Conservation (phyloP, 2,888 invertebrate species). For the Chalcosyrphus nemorum region DNA sequence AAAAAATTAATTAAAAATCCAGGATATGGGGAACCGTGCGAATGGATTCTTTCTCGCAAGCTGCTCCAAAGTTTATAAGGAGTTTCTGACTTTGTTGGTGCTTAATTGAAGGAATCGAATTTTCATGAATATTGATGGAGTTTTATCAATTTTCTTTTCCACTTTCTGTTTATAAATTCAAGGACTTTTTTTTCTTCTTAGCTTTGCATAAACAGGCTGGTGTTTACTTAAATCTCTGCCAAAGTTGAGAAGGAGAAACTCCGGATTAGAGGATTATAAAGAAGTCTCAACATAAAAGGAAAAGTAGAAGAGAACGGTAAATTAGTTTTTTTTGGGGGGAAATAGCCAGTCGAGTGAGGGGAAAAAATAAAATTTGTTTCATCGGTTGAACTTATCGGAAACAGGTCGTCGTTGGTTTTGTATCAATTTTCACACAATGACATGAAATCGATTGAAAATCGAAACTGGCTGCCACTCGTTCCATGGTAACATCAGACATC, state of each 20-base stretch:
- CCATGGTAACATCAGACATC: not conserved
- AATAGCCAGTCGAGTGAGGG: not conserved
- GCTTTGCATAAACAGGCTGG: not conserved
- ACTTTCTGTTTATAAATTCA: too few species aligned
- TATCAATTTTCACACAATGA: not conserved
- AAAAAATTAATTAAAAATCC: conserved; percentile 59
- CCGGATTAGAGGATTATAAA: not conserved
- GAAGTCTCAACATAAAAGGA: not conserved
- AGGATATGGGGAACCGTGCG: not conserved
- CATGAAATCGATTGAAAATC: not conserved
- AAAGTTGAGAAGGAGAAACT: not conserved
- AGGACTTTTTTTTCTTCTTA: not conserved
- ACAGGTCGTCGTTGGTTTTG: not conserved
- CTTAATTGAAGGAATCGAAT: conserved; percentile 30
- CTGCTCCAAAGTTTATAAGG: conserved; percentile 19
- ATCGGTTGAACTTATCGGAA: not conserved
- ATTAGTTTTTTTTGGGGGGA: conserved; percentile 1
- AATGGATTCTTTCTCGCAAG: not conserved
- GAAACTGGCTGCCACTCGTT: not conserved
- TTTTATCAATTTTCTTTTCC: conserved; percentile 30
- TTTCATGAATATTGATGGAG: conserved; percentile 36
- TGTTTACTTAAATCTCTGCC: not conserved
- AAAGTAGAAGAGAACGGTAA: not conserved
- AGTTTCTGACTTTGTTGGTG: conserved; percentile 23
- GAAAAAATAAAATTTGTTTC: not conserved